Conservation (phyloP, 1,140 invertebrate species). For the Microplitis demolitor region DNA sequence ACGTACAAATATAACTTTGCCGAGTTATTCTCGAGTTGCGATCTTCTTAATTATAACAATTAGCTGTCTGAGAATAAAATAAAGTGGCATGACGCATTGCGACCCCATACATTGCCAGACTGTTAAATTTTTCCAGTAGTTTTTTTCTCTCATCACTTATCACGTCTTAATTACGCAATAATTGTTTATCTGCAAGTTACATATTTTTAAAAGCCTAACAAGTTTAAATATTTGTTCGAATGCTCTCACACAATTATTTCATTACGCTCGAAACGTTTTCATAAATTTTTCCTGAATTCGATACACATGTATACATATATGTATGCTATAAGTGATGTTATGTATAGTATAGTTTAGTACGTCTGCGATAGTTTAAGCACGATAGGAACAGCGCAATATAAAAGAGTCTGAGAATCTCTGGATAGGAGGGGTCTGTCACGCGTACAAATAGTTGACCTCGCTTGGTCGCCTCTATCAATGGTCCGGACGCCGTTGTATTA, state of each 20-base stretch:
- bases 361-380: neutral
- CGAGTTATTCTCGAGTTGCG: slow-evolving; percentile 51
- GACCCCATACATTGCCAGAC: slow-evolving; percentile 9
- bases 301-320: too few species aligned
- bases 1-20: slow-evolving; percentile 49
- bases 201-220: too few species aligned
- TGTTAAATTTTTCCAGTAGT: neutral
- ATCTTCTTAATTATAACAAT: slow-evolving; percentile 59
- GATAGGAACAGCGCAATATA: neutral
- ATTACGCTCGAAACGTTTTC: too few species aligned
- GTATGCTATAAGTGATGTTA: too few species aligned
- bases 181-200: too few species aligned
- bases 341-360: neutral
- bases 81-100: slow-evolving; percentile 39
- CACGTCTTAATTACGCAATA: too few species aligned
- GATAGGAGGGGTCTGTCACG: slow-evolving; percentile 55
- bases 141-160: neutral
- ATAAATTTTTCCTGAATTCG: too few species aligned
- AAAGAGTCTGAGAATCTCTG: slow-evolving; percentile 44
- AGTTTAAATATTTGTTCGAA: too few species aligned
- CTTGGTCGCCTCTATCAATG: slow-evolving; percentile 59
- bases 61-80: slow-evolving; percentile 47
- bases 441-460: slow-evolving; percentile 63
- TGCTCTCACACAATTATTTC: too few species aligned
- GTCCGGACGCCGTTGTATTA: slow-evolving; percentile 53